Conservation (phyloP, 2,113 vertebrate genomes). For the Tichodroma muraria region DNA sequence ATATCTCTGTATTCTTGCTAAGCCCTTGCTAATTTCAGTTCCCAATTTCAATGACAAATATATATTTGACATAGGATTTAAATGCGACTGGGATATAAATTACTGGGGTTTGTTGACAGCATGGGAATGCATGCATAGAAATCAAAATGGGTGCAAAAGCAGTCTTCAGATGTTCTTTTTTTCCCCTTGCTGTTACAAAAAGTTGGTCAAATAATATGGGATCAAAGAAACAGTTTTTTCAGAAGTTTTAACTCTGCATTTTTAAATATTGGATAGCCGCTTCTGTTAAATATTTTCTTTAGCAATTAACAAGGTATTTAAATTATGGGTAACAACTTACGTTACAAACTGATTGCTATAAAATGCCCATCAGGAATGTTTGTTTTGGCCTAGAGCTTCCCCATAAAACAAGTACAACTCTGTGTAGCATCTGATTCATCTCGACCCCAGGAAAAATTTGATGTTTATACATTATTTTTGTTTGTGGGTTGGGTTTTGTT, state of each 20-base stretch:
- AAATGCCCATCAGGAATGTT: background rate
- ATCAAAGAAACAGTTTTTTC: background rate
- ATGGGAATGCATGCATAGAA: background rate
- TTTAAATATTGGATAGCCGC: background rate
- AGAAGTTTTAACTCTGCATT: background rate
- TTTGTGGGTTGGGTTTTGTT: background rate
- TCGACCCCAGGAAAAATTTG: background rate
- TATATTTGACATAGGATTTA: background rate
- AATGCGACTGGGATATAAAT: background rate
- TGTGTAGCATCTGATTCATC: background rate
- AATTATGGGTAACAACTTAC: background rate
- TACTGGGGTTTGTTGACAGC: background rate
- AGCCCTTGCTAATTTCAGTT: conserved; percentile 1
- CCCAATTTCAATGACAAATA: background rate
- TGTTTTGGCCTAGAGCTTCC: background rate
- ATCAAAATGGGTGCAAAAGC: background rate
- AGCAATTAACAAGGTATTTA: background rate
- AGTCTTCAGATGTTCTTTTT: background rate
- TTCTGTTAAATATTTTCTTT: background rate
- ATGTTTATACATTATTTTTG: background rate
- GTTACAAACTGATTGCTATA: background rate
- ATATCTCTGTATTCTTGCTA: background rate
- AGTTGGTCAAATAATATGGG: background rate
- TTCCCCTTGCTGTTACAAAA: background rate
- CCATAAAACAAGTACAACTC: background rate